These are phyloP conservation scores for Eucera pruinosa DNA, from an alignment of 2,888 invertebrate species.

Conservation along the genomic window DNA sequence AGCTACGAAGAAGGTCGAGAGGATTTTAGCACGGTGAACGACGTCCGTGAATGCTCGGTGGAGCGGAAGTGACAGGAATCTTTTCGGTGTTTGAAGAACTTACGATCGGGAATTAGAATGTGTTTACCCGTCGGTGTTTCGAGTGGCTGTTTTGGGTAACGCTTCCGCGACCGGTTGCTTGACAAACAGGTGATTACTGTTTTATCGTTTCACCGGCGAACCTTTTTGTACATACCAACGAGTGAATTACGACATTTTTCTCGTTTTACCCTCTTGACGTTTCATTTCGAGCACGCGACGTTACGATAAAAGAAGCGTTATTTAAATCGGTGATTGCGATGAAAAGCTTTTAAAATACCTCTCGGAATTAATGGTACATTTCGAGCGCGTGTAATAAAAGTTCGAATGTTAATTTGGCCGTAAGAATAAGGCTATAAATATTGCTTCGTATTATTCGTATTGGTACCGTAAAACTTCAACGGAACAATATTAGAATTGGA, in stretches of 20 bases:
- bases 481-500: not conserved
- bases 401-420: not conserved
- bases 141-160: slow-evolving; percentile 31
- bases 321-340: no score
- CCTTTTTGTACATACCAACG: not conserved
- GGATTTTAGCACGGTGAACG: slow-evolving; percentile 31
- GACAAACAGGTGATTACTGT: slow-evolving; percentile 32
- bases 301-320: no score
- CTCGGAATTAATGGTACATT: no score
- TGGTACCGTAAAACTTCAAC: not conserved
- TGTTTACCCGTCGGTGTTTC: slow-evolving; percentile 27
- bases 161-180: slow-evolving; percentile 22
- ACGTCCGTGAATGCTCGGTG: slow-evolving; percentile 13
- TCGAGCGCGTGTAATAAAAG: not conserved
- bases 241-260: not conserved
- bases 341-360: no score
- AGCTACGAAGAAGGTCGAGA: slow-evolving; percentile 47
- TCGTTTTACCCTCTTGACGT: not conserved
- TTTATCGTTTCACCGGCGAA: not conserved
- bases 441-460: not conserved
- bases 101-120: slow-evolving; percentile 22
- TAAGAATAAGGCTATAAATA: not conserved
- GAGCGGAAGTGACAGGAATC: slow-evolving; percentile 37
- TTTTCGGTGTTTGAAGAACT: slow-evolving; percentile 10
- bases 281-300: not conserved